A percentile compares a stretch with the other conserved stretches of the same genome.
Evolutionary conservation across 2,113 vertebrate species (phyloP).

Genomic region (Zeus faber): DNA sequence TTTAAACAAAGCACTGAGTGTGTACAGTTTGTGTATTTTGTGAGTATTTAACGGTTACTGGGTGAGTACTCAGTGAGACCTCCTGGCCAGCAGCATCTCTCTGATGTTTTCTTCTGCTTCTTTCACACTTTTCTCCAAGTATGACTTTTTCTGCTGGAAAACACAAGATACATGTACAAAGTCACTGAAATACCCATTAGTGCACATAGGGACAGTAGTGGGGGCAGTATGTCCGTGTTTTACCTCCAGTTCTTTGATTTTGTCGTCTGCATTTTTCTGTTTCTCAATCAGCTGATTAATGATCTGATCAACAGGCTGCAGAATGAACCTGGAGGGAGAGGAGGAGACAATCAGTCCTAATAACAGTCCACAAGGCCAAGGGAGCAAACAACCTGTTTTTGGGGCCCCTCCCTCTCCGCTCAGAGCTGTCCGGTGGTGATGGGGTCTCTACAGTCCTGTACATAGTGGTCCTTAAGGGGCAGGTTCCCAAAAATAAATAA

Average conservation of each 20-base stretch:
- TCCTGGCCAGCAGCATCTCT: conserved; percentile 93
- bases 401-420: no score
- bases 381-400: no score
- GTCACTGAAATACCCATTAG: neutral
- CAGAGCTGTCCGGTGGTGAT: no score
- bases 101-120: conserved; percentile 95
- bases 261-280: conserved; percentile 93
- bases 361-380: no score
- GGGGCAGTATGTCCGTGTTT: no score
- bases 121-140: conserved; percentile 93
- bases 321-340: conserved; percentile 94
- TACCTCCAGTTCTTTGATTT: conserved; percentile 97
- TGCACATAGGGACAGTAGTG: no score
- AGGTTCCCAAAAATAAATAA: no score
- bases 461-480: no score
- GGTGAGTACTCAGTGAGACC: conserved; percentile 76
- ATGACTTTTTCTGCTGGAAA: conserved; percentile 90
- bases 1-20: no score
- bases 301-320: conserved; percentile 90
- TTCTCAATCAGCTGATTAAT: conserved; percentile 88
- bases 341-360: no score
- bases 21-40: no score
- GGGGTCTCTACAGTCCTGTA: no score
- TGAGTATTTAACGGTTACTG: neutral
- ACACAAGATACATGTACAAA: conserved; percentile 10